Base-by-base conservation (phyloP, 2,113 vertebrate species). In the Plectropomus leopardus region DNA sequence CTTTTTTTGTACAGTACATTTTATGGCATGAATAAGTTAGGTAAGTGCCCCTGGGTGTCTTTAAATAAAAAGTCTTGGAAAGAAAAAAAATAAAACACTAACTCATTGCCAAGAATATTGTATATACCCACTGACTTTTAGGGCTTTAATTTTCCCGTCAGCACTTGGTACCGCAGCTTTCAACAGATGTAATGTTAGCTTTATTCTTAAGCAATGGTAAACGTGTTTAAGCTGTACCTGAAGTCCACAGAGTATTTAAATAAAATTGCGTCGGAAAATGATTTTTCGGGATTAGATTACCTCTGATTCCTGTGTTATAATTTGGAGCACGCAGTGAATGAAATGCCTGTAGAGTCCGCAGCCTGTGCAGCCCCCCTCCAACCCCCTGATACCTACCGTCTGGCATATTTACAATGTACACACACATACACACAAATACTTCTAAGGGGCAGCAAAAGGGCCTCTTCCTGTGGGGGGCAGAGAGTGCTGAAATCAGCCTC, bases 391-490 rank as follows among this genome's bases (percentile, higher is more conserved):
- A 89, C 82, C 74, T 82, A 66, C 70, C 47, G 73, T 87, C 86
- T 91, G 90, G 87, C 82, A 81, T 85, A 86, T 92, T 89, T 88
- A 87, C 78, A 81, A 84, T 21, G 28, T 40, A 67, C 47, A 78
- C 80, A 80, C 73, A 79, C 80, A 80, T 73, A 24, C 57, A 78
- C 76, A 74, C 80, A 86, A 63, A 81, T 76, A 89, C 64, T 89
- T 89, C 66, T 87, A 53, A 77, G 84, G 77, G 83, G 87, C 89
- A 91, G 91, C 82, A 90, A 93, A 93, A 87, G 85, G 91, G 86
- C 84, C 90, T 85, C 88, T 92, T 92, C 91, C 86, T 86, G 84
- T 87, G 50, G 74, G 72, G 70, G 66, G 61, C 54, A 59, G 76
- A 50, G 73, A 73, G 86, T 78, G 79, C 71, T 86, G 84, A 91